Evolutionary conservation across 1,140 invertebrate genomes (phyloP), one percentile per base, ranked within the genome.

Genomic region (Drosophila leontia): DNA sequence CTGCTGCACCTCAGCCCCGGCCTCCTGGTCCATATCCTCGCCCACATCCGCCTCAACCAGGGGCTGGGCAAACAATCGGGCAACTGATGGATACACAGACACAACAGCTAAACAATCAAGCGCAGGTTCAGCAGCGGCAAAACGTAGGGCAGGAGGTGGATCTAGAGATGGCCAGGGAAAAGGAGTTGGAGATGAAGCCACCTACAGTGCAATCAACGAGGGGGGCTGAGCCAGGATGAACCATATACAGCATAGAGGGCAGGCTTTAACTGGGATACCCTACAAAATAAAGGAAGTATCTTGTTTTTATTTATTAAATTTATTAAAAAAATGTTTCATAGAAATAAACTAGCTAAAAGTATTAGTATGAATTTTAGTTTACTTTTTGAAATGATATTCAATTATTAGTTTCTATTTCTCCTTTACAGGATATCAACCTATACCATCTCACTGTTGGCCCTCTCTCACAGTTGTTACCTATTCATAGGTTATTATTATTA

Each of bases 401-500:
- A 5, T 26, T 12, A 17, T 8, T 26, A 41, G 19, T 5, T 57
- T n/a, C 1, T 12, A 5, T 26, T 12, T n/a, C 1, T 23, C 4
- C 7, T 0, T 44, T 64, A 7, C 17, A 69, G 32, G 62, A 75
- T 48, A 77, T 62, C 39, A 42, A 7, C 1, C 0, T 15, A 1
- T 3, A 32, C 37, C 11, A 41, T 13, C 23, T 45, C 7, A 1
- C 7, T 41, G n/a, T 11, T 37, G 23, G 13, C n/a, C 19, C 23
- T 15, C 47, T 50, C 59, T 48, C 51, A 62, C 72, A 69, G 75
- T 85, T 90, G 86, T 90, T 85, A 90, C 85, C 85, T 90, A 90
- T 90, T 90, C 85, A 90, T 90, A 79, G 85, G 81, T 90, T 90
- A 90, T 90, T 90, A 90, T 90, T 90, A 90, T 90, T 90, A 90